These are phyloP conservation scores for Theropithecus gelada DNA, from an alignment of 2,113 vertebrate genomes.

Conservation along the genomic window DNA sequence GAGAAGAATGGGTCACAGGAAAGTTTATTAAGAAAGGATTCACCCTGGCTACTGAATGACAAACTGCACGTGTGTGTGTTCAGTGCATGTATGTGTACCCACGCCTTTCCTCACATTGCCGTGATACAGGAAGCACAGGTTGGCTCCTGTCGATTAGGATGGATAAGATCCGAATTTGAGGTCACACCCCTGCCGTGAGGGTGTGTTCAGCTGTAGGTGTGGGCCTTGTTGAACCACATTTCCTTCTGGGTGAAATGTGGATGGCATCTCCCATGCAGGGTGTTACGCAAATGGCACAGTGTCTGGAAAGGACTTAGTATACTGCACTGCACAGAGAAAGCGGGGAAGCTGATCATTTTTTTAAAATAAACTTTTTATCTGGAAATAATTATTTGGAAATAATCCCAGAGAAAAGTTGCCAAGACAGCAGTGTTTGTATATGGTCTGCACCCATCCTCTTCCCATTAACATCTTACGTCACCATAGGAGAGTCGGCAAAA, in stretches of 20 bases:
- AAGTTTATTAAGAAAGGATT: neutral
- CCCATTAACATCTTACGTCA: neutral
- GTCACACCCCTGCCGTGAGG: rapidly evolving
- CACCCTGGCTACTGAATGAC: neutral
- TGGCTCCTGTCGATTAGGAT: rapidly evolving
- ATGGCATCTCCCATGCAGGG: rapidly evolving
- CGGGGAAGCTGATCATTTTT: neutral
- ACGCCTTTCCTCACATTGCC: neutral
- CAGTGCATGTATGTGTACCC: rapidly evolving
- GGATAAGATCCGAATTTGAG: neutral
- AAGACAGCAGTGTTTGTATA: neutral
- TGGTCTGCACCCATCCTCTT: rapidly evolving
- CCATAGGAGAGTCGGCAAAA: neutral
- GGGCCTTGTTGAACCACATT: neutral
- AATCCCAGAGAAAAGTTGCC: neutral
- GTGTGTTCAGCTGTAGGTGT: rapidly evolving
- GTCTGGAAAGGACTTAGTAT: neutral
- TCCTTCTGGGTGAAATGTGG: neutral
- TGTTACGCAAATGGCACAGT: rapidly evolving
- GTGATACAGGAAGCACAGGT: rapidly evolving
- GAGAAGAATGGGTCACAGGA: neutral
- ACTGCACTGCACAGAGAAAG: neutral
- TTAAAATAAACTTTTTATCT: neutral
- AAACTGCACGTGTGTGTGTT: neutral
- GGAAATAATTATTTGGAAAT: neutral